Evolutionary conservation across 2,888 invertebrate species (phyloP).

Genomic region (Coronaproctus castanopsis): DNA sequence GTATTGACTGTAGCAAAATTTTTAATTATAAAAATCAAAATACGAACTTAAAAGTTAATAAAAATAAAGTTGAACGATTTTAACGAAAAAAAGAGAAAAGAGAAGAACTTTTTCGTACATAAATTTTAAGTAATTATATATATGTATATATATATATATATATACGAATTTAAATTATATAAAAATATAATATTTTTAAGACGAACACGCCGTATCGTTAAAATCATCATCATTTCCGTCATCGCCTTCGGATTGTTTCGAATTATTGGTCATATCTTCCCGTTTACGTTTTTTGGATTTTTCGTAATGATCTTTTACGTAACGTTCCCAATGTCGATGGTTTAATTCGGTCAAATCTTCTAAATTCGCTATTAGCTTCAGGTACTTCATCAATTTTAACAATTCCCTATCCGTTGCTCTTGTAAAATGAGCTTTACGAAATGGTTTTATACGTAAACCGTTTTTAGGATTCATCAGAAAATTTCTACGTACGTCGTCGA

Average conservation of each 20-base stretch:
- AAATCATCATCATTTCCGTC: conserved; percentile 10
- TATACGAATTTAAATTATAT: too few relatives aligned
- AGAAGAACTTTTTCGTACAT: too few relatives aligned
- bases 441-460: conserved; percentile 74
- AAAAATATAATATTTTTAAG: too few relatives aligned
- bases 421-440: conserved; percentile 75
- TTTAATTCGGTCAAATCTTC: conserved; percentile 68
- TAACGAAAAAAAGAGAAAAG: too few relatives aligned
- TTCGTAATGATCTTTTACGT: conserved; percentile 23
- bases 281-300: conserved; percentile 5
- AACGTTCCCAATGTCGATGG: conserved; percentile 82
- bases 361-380: conserved; percentile 58
- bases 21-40: too few relatives aligned
- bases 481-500: conserved; percentile 85
- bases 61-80: too few relatives aligned
- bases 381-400: conserved; percentile 54
- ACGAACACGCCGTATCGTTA: not conserved
- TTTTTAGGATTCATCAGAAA: conserved; percentile 94
- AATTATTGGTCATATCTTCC: not conserved
- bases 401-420: conserved; percentile 66
- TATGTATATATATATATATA: too few relatives aligned
- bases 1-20: too few relatives aligned
- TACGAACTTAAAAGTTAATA: too few relatives aligned
- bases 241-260: not conserved
- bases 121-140: too few relatives aligned